Conservation (phyloP, 1,140 invertebrate species). For the Saccostrea cuccullata region DNA sequence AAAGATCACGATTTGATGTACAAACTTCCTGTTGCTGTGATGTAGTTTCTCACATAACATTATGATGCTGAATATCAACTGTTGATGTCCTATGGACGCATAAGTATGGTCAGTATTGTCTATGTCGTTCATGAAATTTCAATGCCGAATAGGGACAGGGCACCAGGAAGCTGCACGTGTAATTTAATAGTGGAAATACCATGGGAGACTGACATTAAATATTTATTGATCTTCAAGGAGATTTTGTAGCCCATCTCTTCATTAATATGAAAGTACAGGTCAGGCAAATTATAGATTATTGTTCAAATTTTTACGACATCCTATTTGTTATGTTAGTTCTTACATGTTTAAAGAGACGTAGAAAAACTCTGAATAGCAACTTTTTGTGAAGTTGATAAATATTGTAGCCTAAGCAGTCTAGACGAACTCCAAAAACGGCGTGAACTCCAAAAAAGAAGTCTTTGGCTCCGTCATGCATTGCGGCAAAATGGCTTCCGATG, state of each 20-base stretch:
- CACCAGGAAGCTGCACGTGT: not conserved
- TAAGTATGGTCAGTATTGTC: not conserved
- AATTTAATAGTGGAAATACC: not conserved
- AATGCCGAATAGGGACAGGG: not conserved
- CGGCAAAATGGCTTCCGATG: too few relatives aligned
- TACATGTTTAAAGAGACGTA: too few relatives aligned
- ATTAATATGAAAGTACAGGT: too few relatives aligned
- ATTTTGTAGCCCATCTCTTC: not conserved
- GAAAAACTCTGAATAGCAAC: too few relatives aligned
- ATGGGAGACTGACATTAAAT: not conserved
- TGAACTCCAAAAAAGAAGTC: too few relatives aligned
- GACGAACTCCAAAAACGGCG: too few relatives aligned
- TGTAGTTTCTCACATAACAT: slow-evolving; percentile 27
- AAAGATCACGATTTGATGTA: slow-evolving; percentile 4
- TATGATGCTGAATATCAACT: slow-evolving; percentile 11
- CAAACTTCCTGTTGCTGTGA: slow-evolving; percentile 29
- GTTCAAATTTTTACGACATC: too few relatives aligned
- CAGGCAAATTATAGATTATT: too few relatives aligned
- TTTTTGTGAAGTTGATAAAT: too few relatives aligned
- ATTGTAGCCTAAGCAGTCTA: too few relatives aligned
- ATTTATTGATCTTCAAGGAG: slow-evolving; percentile 1
- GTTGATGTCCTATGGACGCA: not conserved
- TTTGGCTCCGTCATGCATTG: too few relatives aligned
- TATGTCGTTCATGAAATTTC: not conserved
- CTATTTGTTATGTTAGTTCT: too few relatives aligned